Evolutionary conservation across 2,113 vertebrate species (phyloP), one percentile per base, ranked within the genome.

Genomic region (Xerus inauris): DNA sequence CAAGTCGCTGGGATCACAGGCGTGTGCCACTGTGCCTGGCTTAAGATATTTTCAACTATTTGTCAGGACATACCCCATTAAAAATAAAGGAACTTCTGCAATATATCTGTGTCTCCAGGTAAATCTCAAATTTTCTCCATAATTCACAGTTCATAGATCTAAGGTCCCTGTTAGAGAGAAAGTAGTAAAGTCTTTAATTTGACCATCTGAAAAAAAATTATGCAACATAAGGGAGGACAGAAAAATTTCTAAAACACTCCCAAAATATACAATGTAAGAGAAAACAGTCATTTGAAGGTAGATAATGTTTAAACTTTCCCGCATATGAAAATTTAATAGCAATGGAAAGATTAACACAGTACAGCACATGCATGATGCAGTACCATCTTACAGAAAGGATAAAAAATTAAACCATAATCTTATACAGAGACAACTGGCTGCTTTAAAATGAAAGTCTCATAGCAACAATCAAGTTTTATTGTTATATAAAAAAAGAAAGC

Each of bases 381-480:
- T 65, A 87, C 47, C 59, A 35, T 65, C 71, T 87, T 54, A 40
- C 20, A 65, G 35, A 64, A 16, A 75, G 11, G 7, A 91, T 40
- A 80, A 83, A 87, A 89, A 62, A 59, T 62, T 62, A 94, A 85
- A 86, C n/a, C 16, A 26, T 45, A 91, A 22, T 1, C 30, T 1
- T 77, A 35, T 11, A 10, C 32, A 88, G 22, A 83, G 30, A 93
- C 42, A 49, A 73, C 22, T 45, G 16, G 54, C 32, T 62, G 38
- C 59, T 95, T 88, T 94, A 94, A 86, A 93, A 88, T 62, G 67
- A 71, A 91, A 96, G 22, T 51, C 86, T 51, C 35, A 80, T 0
- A 9, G 59, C 45, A 90, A 89, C 94, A 76, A 80, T 73, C n/a
- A 57, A 51, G 80, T 89, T 83, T 71, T 76, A 47, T 77, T 93